Evolutionary conservation across 2,113 vertebrate genomes (phyloP).

Genomic region (Morone saxatilis): DNA sequence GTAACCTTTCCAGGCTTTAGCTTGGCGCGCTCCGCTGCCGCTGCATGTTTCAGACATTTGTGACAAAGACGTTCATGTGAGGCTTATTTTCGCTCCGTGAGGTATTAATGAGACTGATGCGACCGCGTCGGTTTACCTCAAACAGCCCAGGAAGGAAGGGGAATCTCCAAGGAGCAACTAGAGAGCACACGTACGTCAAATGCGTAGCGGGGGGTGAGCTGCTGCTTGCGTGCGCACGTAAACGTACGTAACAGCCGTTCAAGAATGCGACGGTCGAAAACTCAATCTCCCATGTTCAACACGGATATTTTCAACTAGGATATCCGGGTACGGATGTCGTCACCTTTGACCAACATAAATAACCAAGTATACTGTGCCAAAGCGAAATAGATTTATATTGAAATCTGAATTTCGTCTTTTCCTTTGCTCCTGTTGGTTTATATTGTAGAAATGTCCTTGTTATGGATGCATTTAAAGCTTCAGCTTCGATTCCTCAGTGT

Average conservation of each 20-base stretch:
- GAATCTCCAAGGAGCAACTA: conserved; percentile 73
- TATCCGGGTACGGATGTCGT: conserved; percentile 71
- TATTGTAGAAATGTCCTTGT: background rate
- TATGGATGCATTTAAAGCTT: background rate
- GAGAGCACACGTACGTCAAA: conserved; percentile 47
- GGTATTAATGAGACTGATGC: conserved; percentile 60
- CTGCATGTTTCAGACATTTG: conserved; percentile 48
- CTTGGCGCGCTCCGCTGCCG: conserved; percentile 14
- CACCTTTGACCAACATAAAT: conserved; percentile 13
- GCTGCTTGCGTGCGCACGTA: background rate
- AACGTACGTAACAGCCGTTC: conserved; percentile 56
- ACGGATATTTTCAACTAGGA: conserved; percentile 58
- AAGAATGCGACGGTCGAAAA: conserved; percentile 71
- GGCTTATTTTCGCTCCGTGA: conserved; percentile 50
- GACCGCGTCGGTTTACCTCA: conserved; percentile 78
- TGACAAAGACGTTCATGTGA: conserved; percentile 30
- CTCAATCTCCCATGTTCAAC: conserved; percentile 73
- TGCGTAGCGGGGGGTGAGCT: background rate
- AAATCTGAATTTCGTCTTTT: accelerated
- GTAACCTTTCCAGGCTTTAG: conserved; percentile 44
- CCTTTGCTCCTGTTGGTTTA: background rate
- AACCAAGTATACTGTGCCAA: too few species aligned
- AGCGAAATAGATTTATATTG: background rate
- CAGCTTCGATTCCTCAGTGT: background rate
- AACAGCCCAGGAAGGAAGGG: conserved; percentile 79